Evolutionary conservation across 1,140 invertebrate genomes (phyloP).

Genomic region (Dendroctonus ponderosae): DNA sequence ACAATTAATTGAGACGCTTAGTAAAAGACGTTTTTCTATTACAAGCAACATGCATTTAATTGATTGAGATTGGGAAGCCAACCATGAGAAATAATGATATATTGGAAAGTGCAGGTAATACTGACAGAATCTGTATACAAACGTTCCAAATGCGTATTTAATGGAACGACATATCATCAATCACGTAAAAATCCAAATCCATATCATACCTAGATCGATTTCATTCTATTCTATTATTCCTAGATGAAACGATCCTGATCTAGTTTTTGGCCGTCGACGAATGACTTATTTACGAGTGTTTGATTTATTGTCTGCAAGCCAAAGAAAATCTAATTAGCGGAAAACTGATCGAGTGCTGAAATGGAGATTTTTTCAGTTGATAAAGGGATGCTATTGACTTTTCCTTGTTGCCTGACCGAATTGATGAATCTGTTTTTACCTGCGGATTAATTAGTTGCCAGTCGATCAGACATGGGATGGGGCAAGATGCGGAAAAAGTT

Average conservation of each 20-base stretch:
- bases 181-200: background rate
- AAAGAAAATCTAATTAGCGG: slow-evolving; percentile 12
- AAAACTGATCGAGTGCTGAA: slow-evolving; percentile 13
- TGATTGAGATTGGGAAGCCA: too few relatives aligned
- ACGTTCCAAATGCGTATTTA: slow-evolving; percentile 2
- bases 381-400: slow-evolving; percentile 1
- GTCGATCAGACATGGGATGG: too few relatives aligned
- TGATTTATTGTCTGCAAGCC: slow-evolving; percentile 8
- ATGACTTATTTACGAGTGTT: slow-evolving; percentile 14
- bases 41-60: too few relatives aligned
- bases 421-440: slow-evolving; percentile 11
- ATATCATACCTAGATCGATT: too few relatives aligned
- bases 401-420: background rate
- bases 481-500: too few relatives aligned
- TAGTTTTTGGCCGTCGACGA: background rate
- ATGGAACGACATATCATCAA: slow-evolving; percentile 6
- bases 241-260: too few relatives aligned
- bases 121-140: slow-evolving; percentile 1
- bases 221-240: too few relatives aligned
- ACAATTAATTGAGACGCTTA: too few relatives aligned
- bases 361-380: slow-evolving; percentile 3
- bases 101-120: too few relatives aligned
- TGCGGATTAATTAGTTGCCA: slow-evolving; percentile 1
- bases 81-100: too few relatives aligned
- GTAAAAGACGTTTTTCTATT: too few relatives aligned